phyloP scores from a whole-genome alignment of 1,140 invertebrate species.

The Monomorium pharaonis region DNA sequence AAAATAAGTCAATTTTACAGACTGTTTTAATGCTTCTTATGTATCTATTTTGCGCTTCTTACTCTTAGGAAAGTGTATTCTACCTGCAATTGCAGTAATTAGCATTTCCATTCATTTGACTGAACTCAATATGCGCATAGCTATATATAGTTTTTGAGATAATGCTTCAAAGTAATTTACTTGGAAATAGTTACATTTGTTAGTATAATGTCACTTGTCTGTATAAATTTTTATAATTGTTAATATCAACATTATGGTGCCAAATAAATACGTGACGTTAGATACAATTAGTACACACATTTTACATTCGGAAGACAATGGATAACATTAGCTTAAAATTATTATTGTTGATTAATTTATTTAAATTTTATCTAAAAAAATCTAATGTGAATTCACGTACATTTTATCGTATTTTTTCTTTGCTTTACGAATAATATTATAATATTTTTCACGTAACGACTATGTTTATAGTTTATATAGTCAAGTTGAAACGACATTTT shows the following conservation, averaged over 20 bases:
- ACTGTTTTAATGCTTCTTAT: background rate
- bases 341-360: conserved; percentile 20
- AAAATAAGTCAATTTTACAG: background rate
- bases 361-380: background rate
- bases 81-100: background rate
- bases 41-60: background rate
- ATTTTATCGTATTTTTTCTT: background rate
- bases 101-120: background rate
- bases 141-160: background rate
- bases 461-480: background rate
- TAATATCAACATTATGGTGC: background rate
- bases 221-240: background rate
- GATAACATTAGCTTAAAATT: conserved; percentile 5
- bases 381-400: background rate
- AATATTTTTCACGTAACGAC: background rate
- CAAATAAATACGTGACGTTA: background rate
- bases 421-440: background rate
- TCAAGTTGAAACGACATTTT: background rate
- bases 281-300: background rate
- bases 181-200: background rate
- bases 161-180: background rate
- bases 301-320: background rate
- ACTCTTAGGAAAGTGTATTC: background rate
- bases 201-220: background rate
- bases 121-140: background rate